Evolutionary conservation across 2,113 vertebrate species (phyloP).

Genomic region (Anhinga rufa): DNA sequence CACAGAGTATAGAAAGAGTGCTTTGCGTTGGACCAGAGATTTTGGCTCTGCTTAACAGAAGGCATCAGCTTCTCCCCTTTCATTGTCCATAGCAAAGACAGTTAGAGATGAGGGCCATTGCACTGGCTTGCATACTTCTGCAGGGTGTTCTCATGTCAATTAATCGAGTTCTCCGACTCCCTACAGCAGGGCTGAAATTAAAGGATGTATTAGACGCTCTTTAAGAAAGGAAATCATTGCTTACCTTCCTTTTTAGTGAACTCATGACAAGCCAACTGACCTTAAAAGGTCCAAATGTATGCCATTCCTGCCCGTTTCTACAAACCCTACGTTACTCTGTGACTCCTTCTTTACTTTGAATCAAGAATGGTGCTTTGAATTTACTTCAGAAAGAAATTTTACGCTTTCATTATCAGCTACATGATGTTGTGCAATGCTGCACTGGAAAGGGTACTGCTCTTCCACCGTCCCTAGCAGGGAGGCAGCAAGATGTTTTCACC

Average conservation of each 20-base stretch:
- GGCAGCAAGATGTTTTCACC: background rate
- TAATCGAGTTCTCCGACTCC: background rate
- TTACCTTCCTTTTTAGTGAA: background rate
- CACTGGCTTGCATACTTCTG: background rate
- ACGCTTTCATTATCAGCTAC: background rate
- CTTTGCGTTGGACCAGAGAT: background rate
- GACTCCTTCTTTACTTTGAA: background rate
- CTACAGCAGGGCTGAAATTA: background rate
- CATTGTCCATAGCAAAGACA: background rate
- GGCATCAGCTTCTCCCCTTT: background rate
- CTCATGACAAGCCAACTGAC: background rate
- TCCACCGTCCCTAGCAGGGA: background rate
- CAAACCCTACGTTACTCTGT: accelerated
- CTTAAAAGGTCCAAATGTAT: background rate
- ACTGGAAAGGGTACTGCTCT: background rate
- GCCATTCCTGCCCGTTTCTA: background rate
- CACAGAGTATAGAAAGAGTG: background rate
- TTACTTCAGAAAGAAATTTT: background rate
- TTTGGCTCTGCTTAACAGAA: background rate
- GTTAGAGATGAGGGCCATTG: accelerated
- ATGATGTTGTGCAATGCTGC: background rate
- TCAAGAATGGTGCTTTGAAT: background rate
- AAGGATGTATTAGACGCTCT: background rate
- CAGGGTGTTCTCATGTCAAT: background rate
- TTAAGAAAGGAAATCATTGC: background rate